phyloP scores from a whole-genome alignment of 2,797 vertebrate species.

The Naso thynnoides region DNA sequence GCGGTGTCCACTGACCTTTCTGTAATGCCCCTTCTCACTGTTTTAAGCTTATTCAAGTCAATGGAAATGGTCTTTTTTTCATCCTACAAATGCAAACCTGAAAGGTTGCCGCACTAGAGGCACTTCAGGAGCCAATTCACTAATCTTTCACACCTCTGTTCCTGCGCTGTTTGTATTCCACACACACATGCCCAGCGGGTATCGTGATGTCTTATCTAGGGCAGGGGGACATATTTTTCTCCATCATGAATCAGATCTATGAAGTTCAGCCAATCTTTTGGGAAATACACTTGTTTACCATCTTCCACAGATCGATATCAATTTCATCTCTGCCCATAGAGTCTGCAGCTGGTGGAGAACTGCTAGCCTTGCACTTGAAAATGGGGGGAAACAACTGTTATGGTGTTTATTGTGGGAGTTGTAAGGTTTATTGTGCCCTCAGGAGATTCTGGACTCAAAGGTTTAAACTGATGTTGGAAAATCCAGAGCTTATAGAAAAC shows the following conservation, averaged over 20 bases:
- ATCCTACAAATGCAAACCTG: slow-evolving; percentile 44
- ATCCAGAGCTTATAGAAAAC: not conserved
- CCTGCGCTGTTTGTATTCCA: slow-evolving; percentile 42
- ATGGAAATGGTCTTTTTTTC: slow-evolving; percentile 36
- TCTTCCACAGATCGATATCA: slow-evolving; percentile 61
- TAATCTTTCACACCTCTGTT: slow-evolving; percentile 36
- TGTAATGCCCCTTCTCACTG: slow-evolving; percentile 43
- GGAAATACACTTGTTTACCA: slow-evolving; percentile 63
- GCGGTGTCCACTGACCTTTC: slow-evolving; percentile 41
- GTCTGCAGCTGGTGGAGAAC: slow-evolving; percentile 8
- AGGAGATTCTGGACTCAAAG: slow-evolving; percentile 13
- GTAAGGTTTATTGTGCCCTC: slow-evolving; percentile 8
- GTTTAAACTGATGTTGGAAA: slow-evolving; percentile 12
- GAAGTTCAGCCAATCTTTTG: slow-evolving; percentile 62
- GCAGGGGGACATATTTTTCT: slow-evolving; percentile 35
- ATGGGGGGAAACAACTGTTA: slow-evolving; percentile 1
- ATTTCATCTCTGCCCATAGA: slow-evolving; percentile 48
- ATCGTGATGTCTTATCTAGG: slow-evolving; percentile 36
- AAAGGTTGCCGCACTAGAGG: slow-evolving; percentile 42
- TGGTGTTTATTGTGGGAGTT: not conserved
- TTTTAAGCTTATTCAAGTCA: slow-evolving; percentile 49
- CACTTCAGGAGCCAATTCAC: slow-evolving; percentile 49
- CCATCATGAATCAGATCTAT: slow-evolving; percentile 47
- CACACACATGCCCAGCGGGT: slow-evolving; percentile 14
- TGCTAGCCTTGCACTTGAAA: slow-evolving; percentile 8